Evolutionary conservation across 2,113 vertebrate species (phyloP).

Genomic region (Chlorocebus sabaeus): DNA sequence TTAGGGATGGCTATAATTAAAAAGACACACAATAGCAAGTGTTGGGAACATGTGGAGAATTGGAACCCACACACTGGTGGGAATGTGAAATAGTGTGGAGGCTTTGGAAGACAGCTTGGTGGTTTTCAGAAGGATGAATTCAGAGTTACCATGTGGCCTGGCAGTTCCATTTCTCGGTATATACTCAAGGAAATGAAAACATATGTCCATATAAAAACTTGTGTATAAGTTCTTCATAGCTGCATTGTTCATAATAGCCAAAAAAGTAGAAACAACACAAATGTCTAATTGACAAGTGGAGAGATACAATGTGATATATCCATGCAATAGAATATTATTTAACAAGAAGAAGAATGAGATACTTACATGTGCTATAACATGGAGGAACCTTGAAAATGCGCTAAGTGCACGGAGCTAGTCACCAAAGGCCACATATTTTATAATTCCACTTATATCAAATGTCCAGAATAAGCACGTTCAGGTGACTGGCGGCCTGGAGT

Average conservation of each 20-base stretch:
- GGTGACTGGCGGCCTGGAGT: background rate
- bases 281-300: no score
- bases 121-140: background rate
- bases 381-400: background rate
- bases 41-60: background rate
- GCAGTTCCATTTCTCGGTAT: background rate
- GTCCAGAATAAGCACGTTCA: background rate
- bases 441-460: background rate
- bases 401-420: background rate
- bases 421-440: background rate
- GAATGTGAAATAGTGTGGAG: background rate
- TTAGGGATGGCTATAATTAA: accelerated
- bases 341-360: background rate
- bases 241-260: background rate
- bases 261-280: background rate
- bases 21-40: background rate
- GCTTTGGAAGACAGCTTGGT: background rate
- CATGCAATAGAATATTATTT: accelerated
- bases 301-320: accelerated
- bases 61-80: background rate
- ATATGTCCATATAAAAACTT: background rate
- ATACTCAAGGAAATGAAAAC: background rate
- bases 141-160: background rate
- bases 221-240: background rate
- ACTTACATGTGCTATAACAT: accelerated